Evolutionary conservation across 2,888 invertebrate genomes (phyloP).

Genomic region (Lucinisca nassula): DNA sequence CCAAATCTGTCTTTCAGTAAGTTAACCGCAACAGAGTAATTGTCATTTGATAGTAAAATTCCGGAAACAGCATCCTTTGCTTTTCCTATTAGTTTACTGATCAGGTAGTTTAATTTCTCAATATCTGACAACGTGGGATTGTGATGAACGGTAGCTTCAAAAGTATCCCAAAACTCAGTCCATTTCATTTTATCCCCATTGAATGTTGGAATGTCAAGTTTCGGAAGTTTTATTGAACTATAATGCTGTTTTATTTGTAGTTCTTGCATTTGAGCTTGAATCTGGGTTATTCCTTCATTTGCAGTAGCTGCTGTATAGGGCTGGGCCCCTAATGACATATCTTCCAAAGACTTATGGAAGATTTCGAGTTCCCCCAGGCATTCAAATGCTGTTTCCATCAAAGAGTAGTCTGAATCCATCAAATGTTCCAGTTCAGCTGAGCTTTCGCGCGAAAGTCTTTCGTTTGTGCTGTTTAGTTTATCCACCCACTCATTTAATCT

Average conservation of each 20-base stretch:
- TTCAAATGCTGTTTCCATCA: background rate
- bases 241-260: background rate
- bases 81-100: constrained; percentile 4
- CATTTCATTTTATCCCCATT: constrained; percentile 6
- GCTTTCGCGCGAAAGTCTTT: background rate
- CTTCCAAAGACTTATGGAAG: background rate
- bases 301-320: background rate
- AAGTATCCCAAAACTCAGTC: constrained; percentile 17
- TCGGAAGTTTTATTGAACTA: background rate
- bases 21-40: background rate
- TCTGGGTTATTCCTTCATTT: background rate
- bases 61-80: constrained; percentile 1
- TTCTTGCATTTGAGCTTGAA: background rate
- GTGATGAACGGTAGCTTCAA: background rate
- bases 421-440: background rate
- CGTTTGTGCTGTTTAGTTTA: background rate
- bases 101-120: constrained; percentile 1
- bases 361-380: background rate
- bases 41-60: constrained; percentile 4
- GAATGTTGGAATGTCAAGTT: background rate
- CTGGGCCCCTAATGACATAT: background rate
- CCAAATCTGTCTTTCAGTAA: constrained; percentile 10
- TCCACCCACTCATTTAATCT: background rate
- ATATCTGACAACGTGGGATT: background rate
- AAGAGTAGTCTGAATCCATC: background rate